Conservation (phyloP, 2,113 vertebrate genomes). For the Gadus macrocephalus region DNA sequence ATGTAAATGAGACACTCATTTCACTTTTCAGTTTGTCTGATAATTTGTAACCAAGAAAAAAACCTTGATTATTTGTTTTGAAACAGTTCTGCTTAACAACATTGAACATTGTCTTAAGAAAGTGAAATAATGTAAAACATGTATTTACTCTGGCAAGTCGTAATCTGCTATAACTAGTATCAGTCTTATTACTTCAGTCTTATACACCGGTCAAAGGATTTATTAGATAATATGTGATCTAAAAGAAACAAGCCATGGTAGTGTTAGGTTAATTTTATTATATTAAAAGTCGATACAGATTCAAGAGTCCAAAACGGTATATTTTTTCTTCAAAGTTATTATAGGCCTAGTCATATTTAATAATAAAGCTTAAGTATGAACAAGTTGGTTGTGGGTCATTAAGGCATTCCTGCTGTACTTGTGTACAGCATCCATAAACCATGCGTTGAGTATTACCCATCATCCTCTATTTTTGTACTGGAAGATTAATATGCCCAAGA, state of each 20-base stretch:
- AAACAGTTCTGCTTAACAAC: too few relatives aligned
- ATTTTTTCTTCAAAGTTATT: conserved; percentile 26
- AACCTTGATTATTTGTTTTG: too few relatives aligned
- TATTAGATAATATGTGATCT: too few relatives aligned
- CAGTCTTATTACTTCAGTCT: too few relatives aligned
- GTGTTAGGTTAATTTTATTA: conserved; percentile 67
- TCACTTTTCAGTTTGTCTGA: conserved; percentile 59
- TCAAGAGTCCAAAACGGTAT: conserved; percentile 45
- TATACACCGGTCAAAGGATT: too few relatives aligned
- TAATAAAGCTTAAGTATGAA: conserved; percentile 33
- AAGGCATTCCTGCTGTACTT: conserved; percentile 37
- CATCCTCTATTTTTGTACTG: neutral
- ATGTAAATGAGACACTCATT: conserved; percentile 68
- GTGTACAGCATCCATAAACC: conserved; percentile 1
- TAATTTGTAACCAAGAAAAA: neutral
- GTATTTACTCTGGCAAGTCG: too few relatives aligned
- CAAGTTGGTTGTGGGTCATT: conserved; percentile 39
- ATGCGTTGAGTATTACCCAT: neutral
- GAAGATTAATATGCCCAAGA: neutral
- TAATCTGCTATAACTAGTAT: too few relatives aligned
- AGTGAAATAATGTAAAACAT: too few relatives aligned
- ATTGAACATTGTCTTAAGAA: too few relatives aligned
- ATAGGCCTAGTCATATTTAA: conserved; percentile 47
- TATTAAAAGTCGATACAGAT: conserved; percentile 68
- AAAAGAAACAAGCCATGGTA: neutral